Conservation (phyloP, 2,888 invertebrate genomes). For the Metopia argyrocephala region DNA sequence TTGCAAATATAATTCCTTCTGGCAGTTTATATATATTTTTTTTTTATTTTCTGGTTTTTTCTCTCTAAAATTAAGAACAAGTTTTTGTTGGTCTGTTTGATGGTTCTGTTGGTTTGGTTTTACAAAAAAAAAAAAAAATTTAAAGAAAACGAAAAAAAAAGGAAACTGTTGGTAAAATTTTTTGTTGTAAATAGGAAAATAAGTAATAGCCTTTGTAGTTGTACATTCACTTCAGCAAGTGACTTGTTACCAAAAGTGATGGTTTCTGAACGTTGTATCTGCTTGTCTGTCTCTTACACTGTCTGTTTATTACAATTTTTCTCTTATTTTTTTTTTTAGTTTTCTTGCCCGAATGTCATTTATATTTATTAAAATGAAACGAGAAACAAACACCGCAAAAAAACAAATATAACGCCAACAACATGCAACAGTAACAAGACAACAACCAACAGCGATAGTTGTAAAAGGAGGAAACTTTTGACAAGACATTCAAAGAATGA, state of each 20-base stretch:
- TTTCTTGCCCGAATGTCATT: constrained; percentile 42
- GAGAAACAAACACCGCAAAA: neutral
- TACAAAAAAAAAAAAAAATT: no score
- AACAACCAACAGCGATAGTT: constrained; percentile 7
- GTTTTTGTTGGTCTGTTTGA: neutral
- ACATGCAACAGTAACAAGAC: constrained; percentile 28
- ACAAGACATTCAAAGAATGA: constrained; percentile 1
- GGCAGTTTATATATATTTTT: constrained; percentile 4
- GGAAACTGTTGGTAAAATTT: constrained; percentile 14
- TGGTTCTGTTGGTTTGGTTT: neutral
- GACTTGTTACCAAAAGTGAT: constrained; percentile 60
- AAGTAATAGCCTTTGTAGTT: constrained; percentile 3
- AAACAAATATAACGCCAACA: neutral
- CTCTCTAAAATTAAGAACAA: neutral
- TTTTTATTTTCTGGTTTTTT: constrained; percentile 16
- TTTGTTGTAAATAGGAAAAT: constrained; percentile 20
- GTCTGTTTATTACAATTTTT: constrained; percentile 5
- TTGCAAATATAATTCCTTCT: constrained; percentile 40
- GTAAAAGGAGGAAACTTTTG: neutral
- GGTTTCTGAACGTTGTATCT: constrained; percentile 50
- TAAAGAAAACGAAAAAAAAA: no score
- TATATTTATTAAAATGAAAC: constrained; percentile 37
- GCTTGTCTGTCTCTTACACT: neutral
- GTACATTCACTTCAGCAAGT: constrained; percentile 45
- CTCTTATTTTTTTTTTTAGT: neutral